These are phyloP conservation scores for Cyprinodon variegatus DNA, from an alignment of 2,113 vertebrate genomes.

Conservation along the genomic window DNA sequence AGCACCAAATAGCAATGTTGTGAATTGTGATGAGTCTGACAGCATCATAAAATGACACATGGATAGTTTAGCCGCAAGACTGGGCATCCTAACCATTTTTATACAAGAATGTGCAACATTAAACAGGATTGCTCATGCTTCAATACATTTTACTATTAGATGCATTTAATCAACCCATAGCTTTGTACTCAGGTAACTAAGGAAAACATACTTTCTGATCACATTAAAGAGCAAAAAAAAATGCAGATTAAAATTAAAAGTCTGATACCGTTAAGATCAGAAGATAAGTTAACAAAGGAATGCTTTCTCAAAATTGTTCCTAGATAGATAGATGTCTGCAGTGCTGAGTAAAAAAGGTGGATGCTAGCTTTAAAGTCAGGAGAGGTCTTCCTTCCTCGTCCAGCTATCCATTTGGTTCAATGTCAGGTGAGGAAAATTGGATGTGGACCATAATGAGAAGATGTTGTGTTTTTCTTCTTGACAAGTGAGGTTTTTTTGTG, in stretches of 20 bases:
- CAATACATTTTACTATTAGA: background rate
- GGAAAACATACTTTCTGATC: background rate
- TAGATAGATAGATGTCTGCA: slow-evolving; percentile 13
- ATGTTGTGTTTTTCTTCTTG: background rate
- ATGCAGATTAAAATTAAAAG: background rate
- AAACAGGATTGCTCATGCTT: background rate
- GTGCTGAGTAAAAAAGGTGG: slow-evolving; percentile 5
- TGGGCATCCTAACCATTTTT: background rate
- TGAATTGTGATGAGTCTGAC: too few species aligned
- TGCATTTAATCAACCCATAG: background rate
- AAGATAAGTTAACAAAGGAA: background rate
- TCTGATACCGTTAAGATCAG: slow-evolving; percentile 9
- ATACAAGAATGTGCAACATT: background rate
- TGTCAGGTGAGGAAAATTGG: slow-evolving; percentile 31
- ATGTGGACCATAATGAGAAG: background rate
- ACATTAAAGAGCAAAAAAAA: background rate
- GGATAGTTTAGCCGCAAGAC: too few species aligned
- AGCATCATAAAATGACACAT: too few species aligned
- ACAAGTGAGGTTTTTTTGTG: background rate
- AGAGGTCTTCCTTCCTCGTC: background rate
- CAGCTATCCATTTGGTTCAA: slow-evolving; percentile 36
- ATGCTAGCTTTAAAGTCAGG: background rate
- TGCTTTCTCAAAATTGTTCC: slow-evolving; percentile 2
- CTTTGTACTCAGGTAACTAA: background rate
- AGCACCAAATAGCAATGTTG: background rate